Evolutionary conservation across 1,140 invertebrate genomes (phyloP).

Genomic region (Orchesella cincta): DNA sequence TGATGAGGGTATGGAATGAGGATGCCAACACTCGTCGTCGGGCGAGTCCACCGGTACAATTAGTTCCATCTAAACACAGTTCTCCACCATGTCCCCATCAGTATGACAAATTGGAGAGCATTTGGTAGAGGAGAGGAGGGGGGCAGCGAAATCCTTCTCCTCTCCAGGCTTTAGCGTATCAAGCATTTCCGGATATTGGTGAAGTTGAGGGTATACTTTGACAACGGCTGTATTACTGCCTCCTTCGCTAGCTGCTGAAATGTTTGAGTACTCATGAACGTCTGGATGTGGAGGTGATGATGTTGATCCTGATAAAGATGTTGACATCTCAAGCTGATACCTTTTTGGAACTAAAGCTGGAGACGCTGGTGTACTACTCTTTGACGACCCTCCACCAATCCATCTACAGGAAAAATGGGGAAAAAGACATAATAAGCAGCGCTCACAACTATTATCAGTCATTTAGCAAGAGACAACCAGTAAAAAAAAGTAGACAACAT

Average conservation of each 20-base stretch:
- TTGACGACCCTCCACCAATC: conserved; percentile 16
- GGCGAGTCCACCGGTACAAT: too few species aligned
- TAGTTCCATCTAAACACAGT: too few species aligned
- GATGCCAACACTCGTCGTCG: too few species aligned
- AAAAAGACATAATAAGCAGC: too few species aligned
- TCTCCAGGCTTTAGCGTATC: background rate
- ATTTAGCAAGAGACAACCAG: too few species aligned
- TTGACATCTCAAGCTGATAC: conserved; percentile 2
- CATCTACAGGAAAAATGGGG: background rate
- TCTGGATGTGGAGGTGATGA: background rate
- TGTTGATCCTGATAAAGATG: background rate
- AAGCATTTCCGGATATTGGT: conserved; percentile 16
- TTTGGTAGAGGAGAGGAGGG: background rate
- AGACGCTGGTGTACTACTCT: background rate
- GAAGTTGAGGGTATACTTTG: conserved; percentile 9
- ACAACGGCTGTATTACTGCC: background rate
- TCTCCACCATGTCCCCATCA: too few species aligned
- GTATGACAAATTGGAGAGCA: background rate
- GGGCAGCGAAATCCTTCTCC: background rate
- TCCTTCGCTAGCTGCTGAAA: too few species aligned
- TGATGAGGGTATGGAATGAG: too few species aligned
- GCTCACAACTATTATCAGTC: too few species aligned
- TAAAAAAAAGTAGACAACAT: too few species aligned
- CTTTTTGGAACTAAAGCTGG: background rate
- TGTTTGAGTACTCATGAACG: background rate